Conservation (phyloP, 2,797 vertebrate genomes). For the Antrozous pallidus region DNA sequence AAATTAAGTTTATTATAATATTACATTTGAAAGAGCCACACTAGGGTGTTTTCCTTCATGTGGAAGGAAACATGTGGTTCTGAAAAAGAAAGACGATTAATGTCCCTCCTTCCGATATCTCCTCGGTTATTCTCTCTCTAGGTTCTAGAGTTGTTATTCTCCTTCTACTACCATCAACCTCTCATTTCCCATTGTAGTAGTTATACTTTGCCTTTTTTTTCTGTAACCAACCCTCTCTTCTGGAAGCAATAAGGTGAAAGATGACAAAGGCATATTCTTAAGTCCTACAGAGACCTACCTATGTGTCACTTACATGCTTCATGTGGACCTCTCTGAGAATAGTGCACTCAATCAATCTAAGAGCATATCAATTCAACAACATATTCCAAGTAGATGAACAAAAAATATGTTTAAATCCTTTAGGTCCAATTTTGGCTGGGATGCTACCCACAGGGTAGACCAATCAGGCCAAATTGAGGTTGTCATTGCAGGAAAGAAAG, state of each 20-base stretch:
- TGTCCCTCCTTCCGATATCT: neutral
- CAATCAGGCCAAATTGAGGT: neutral
- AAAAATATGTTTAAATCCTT: neutral
- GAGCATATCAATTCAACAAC: neutral
- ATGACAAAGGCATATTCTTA: neutral
- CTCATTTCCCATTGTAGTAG: neutral
- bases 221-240: neutral
- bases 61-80: neutral
- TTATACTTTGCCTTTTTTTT: neutral
- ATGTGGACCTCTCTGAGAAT: neutral
- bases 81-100: neutral
- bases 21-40: neutral
- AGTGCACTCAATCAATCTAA: neutral
- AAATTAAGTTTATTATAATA: neutral
- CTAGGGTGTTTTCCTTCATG: neutral
- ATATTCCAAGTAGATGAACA: neutral
- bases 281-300: neutral
- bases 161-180: neutral
- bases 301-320: neutral
- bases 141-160: neutral
- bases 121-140: neutral
- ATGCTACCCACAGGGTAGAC: neutral
- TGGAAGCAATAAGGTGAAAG: neutral
- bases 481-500: neutral
- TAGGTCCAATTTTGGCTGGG: neutral